Conservation (phyloP, 2,888 invertebrate species). For the Meteorus cinctellus region DNA sequence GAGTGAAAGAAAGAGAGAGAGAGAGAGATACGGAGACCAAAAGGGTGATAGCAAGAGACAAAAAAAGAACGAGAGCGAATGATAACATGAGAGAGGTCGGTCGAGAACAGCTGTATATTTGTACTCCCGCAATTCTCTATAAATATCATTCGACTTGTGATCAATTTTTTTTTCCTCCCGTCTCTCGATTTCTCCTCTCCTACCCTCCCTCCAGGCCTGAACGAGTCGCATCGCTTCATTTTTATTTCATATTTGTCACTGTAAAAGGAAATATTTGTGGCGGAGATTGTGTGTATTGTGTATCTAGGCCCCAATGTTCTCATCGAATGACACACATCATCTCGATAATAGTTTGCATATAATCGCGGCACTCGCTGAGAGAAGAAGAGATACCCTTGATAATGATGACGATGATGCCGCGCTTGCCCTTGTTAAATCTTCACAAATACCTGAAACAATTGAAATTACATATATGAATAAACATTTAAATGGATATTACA, state of each 20-base stretch:
- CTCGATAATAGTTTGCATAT: constrained; percentile 64
- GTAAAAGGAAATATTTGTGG: constrained; percentile 30
- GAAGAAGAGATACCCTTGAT: constrained; percentile 61
- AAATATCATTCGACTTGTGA: neutral
- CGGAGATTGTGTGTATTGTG: constrained; percentile 11
- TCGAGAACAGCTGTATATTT: neutral
- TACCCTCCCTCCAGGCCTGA: neutral
- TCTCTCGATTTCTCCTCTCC: neutral
- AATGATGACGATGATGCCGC: constrained; percentile 65
- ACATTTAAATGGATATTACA: neutral
- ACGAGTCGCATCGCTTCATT: neutral
- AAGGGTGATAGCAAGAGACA: neutral
- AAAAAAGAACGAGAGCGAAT: neutral
- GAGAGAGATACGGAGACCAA: neutral
- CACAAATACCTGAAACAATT: constrained; percentile 66
- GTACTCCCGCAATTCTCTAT: neutral
- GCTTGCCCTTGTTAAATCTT: constrained; percentile 68
- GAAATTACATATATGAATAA: neutral
- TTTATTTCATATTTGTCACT: neutral
- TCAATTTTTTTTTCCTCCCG: neutral
- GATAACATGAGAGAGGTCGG: neutral
- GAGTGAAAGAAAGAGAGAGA: neutral
- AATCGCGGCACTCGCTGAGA: constrained; percentile 58
- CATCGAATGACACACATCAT: constrained; percentile 64
- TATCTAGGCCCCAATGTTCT: constrained; percentile 32